Percentiles rank a stretch among this genome's conserved stretches.
Conservation (phyloP, 35 echinoderm and acorn worm genomes). For the Holothuria glaberrima region DNA sequence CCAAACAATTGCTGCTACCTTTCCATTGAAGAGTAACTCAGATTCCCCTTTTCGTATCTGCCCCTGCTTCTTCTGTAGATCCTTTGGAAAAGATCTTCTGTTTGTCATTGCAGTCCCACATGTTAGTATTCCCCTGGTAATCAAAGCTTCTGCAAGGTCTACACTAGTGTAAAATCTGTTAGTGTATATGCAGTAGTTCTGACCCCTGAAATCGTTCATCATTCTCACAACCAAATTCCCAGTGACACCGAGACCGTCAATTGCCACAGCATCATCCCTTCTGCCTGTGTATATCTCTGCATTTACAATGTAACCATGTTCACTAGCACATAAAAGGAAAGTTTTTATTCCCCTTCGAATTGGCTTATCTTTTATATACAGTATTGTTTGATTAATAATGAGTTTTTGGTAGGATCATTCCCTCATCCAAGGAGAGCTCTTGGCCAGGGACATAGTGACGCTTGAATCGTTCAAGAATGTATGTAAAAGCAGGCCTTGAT, state of each 20-base stretch:
- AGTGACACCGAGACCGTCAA: conserved; percentile 57
- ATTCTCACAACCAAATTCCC: conserved; percentile 58
- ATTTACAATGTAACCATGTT: conserved; percentile 53
- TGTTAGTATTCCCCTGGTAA: neutral
- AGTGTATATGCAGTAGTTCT: conserved; percentile 64
- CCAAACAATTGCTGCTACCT: conserved; percentile 71
- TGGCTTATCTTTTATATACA: conserved; percentile 65
- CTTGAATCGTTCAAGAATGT: conserved; percentile 56
- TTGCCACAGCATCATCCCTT: conserved; percentile 32
- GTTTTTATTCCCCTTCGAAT: conserved; percentile 54
- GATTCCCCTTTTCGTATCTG: conserved; percentile 44
- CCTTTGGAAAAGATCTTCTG: conserved; percentile 52
- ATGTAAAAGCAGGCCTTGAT: conserved; percentile 38
- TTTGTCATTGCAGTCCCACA: conserved; percentile 64
- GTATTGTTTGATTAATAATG: conserved; percentile 54
- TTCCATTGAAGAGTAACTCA: conserved; percentile 59
- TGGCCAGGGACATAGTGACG: conserved; percentile 18
- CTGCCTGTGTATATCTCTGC: conserved; percentile 65
- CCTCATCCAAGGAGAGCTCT: conserved; percentile 65
- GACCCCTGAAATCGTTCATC: conserved; percentile 25
- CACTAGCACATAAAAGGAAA: conserved; percentile 57
- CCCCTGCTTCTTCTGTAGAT: conserved; percentile 5
- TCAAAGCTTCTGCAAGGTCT: conserved; percentile 7
- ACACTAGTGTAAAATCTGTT: conserved; percentile 61
- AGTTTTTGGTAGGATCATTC: conserved; percentile 70